Percentiles rank a stretch among this genome's conserved stretches.
phyloP scores from a whole-genome alignment of 1,140 invertebrate genomes.

The Metopolophium dirhodum region DNA sequence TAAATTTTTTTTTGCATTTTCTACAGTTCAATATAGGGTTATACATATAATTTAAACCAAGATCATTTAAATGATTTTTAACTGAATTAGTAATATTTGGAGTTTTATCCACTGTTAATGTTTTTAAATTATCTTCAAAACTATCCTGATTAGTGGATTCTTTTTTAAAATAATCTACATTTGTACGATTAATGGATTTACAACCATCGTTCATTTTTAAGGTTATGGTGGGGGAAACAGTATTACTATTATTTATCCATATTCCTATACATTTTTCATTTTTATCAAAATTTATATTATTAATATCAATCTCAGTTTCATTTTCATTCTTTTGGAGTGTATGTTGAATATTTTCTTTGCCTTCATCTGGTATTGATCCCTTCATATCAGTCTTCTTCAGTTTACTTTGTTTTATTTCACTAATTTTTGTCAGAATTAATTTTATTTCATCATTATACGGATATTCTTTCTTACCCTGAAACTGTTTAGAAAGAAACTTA shows the following conservation, averaged over 20 bases:
- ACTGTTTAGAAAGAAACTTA: conserved; percentile 5
- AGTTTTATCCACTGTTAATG: neutral
- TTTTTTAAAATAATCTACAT: neutral
- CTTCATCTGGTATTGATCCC: conserved; percentile 3
- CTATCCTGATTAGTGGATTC: neutral
- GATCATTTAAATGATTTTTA: conserved; percentile 2
- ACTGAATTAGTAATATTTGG: neutral
- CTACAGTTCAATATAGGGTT: conserved; percentile 6
- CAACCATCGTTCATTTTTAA: neutral
- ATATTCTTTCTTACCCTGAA: neutral
- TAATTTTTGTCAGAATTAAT: conserved; percentile 20
- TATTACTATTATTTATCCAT: neutral
- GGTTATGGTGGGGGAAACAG: neutral
- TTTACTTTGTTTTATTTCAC: conserved; percentile 9
- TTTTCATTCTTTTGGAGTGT: neutral
- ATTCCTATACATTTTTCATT: neutral
- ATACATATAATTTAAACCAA: conserved; percentile 9
- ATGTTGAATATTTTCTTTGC: conserved; percentile 44
- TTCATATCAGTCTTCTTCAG: conserved; percentile 8
- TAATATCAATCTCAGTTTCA: neutral
- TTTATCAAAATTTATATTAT: neutral
- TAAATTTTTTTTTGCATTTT: neutral
- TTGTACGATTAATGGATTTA: neutral
- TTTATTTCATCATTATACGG: neutral
- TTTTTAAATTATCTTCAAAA: neutral